Base-by-base conservation (phyloP, 2,113 vertebrate species). In the Parus major region DNA sequence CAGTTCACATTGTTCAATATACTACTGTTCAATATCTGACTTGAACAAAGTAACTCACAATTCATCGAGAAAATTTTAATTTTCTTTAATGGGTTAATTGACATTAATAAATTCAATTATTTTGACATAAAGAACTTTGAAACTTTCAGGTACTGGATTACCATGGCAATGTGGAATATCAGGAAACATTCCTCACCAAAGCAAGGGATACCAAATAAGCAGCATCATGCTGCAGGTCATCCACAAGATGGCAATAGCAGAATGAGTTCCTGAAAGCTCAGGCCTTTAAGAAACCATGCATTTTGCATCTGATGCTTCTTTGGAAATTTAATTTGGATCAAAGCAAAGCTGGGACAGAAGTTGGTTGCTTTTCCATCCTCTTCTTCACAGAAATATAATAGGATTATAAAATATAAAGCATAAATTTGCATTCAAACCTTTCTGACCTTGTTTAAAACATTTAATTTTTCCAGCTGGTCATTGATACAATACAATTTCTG, bases 181-280 rank as follows among this genome's bases (percentile, higher is more conserved):
- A 36, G 42, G 60, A 66, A 65, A 23, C 9, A 10, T 39, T 73
- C 53, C 33, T 82, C 22, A 31, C 4, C 2, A 21, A 33, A 57
- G 36, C 53, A 77, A 39, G 36, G n/a, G 53, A 33, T 24, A 50
- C 28, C 42, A 66, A 50, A 44, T 2, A 15, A 77, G 35, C 39
- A 52, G 44, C 15, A 25, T 33, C 27, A 47, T 60, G 22, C 71
- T 52, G 21, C 4, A 1, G 77, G 64, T 77, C 95, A 92, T 7
- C 97, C 97, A 97, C 96, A 93, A 97, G 98, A 97, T 98, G 97
- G 97, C 97, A 98, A 87, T 95, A 90, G 83, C 5, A 15, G 92
- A 86, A 97, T 96, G 90, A 95, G 59, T 70, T 97, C 73, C 6
- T 76, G 80, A 14, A 28, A 60, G 15, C 81, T 66, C 83, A 73